Base-by-base conservation (phyloP, 2,113 vertebrate species). In the Prinia subflava region DNA sequence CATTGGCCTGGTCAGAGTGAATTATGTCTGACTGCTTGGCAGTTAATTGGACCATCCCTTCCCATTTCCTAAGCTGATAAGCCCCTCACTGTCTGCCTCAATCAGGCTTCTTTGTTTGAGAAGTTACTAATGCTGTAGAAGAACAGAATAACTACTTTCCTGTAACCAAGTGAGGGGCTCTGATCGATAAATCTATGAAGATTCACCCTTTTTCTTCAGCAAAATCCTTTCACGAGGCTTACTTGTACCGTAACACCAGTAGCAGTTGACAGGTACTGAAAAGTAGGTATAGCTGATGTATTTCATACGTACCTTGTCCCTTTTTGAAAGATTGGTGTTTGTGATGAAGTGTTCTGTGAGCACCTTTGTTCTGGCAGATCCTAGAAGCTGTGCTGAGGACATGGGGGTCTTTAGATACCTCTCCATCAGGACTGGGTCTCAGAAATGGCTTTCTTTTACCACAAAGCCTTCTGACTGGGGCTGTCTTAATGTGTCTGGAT, bases 11-110 rank as follows among this genome's bases (percentile, higher is more conserved):
- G 27, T 97, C 97, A 93, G 95, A 59, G 90, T 96, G 97, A 97
- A 96, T 98, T 98, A 96, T 96, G 91, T 96, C 96, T 97, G 96
- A 96, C 91, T 95, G 90, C 96, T 95, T 97, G 98, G 95, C 97
- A 95, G 97, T 97, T 98, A 98, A 97, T 97, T 98, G 97, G 97
- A 97, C 95, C 97, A 96, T 98, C 97, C 97, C 96, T 97, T 98
- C 95, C 97, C 81, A 42, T 97, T 96, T 95, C 95, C 83, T 98
- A 98, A 98, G 97, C 97, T 97, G 97, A 97, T 98, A 98, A 98
- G 97, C 97, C 96, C 96, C 94, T 97, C 95, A 87, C 96, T 97
- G 97, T 98, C 98, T 97, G 95, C 85, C 94, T 97, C 92, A 94
- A 97, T 97, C 97, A 98, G 86, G 93, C 97, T 91, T 94, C 98